A percentile compares a stretch with the other conserved stretches of the same genome.
Evolutionary conservation across 2,888 invertebrate genomes (phyloP).

Genomic region (Tipula unca): DNA sequence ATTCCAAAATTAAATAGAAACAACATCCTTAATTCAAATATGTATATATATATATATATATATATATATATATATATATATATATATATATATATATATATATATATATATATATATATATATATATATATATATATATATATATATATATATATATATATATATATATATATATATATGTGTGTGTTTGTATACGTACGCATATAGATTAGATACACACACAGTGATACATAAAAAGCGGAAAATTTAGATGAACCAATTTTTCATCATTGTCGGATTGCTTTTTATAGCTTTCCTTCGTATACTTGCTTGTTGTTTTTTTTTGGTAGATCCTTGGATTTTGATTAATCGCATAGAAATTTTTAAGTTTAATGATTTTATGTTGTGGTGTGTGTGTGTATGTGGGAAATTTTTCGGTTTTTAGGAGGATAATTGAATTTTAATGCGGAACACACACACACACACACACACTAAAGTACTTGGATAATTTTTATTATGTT

Average conservation of each 20-base stretch:
- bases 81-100: too few relatives aligned
- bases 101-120: too few relatives aligned
- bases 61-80: too few relatives aligned
- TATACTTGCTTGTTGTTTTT: too few relatives aligned
- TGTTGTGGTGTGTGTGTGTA: not conserved
- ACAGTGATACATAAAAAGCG: not conserved
- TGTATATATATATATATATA: not conserved
- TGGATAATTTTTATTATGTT: not conserved
- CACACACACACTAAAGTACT: too few relatives aligned
- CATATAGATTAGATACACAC: not conserved
- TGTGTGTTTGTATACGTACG: too few relatives aligned
- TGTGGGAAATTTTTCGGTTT: not conserved
- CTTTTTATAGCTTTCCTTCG: not conserved
- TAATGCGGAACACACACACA: not conserved
- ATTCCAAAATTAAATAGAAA: not conserved
- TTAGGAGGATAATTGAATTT: not conserved
- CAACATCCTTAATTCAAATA: not conserved
- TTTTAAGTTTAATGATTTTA: not conserved
- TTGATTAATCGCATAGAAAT: not conserved
- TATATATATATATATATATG: too few relatives aligned
- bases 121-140: too few relatives aligned
- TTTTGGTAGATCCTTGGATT: not conserved
- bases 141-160: too few relatives aligned
- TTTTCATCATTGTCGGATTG: not conserved
- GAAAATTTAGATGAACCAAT: not conserved